Conservation (phyloP, 2,113 vertebrate genomes). For the Muntiacus reevesi region DNA sequence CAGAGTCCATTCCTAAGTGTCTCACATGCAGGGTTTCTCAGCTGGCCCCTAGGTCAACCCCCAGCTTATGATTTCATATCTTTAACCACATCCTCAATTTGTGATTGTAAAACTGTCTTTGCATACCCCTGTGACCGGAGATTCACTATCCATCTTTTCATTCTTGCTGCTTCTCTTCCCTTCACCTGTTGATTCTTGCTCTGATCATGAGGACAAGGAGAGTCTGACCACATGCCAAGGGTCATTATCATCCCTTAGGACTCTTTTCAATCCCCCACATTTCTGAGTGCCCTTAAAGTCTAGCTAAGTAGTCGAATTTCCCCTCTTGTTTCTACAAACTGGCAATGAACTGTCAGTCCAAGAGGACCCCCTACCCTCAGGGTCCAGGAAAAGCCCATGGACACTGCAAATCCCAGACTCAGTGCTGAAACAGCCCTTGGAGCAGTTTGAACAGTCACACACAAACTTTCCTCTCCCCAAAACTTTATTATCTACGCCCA, state of each 20-base stretch:
- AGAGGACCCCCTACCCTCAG: background rate
- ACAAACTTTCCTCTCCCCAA: background rate
- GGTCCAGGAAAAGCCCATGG: background rate
- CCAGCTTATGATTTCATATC: background rate
- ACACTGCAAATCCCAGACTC: background rate
- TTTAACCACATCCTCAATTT: background rate
- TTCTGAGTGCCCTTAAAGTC: background rate
- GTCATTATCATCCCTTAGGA: background rate
- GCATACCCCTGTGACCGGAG: background rate
- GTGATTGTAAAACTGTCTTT: background rate
- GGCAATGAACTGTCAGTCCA: background rate
- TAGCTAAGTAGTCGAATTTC: background rate
- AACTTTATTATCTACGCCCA: background rate
- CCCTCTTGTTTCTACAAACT: background rate
- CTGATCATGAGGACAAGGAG: background rate
- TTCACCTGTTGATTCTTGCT: slow-evolving; percentile 6
- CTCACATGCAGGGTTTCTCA: background rate
- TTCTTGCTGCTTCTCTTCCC: background rate
- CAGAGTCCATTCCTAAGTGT: background rate
- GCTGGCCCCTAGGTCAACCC: background rate
- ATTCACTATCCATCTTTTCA: background rate
- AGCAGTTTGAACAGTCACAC: background rate
- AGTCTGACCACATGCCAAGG: background rate
- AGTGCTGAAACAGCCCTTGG: background rate
- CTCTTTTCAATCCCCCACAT: background rate